phyloP scores from a whole-genome alignment of 2,888 invertebrate genomes.

The Ctenicera cuprea region DNA sequence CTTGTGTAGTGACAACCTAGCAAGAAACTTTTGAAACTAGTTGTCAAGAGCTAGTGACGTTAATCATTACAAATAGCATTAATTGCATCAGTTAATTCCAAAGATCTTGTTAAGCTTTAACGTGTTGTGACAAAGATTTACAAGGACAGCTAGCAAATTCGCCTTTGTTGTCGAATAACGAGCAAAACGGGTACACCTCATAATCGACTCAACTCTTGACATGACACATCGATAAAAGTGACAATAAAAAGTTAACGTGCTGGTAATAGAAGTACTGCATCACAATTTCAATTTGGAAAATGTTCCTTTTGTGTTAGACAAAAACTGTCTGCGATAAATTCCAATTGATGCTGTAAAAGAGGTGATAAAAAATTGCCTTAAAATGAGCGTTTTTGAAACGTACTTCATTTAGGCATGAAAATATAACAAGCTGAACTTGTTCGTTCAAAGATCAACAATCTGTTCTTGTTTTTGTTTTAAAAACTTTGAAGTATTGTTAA shows the following conservation, averaged over 20 bases:
- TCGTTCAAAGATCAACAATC: too few relatives aligned
- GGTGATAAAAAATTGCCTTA: too few relatives aligned
- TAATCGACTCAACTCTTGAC: constrained; percentile 2
- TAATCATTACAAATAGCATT: constrained; percentile 26
- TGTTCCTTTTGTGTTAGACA: too few relatives aligned
- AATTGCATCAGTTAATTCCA: constrained; percentile 4
- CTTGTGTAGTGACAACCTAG: neutral
- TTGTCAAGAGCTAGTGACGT: constrained; percentile 10
- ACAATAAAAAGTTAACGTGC: constrained; percentile 1
- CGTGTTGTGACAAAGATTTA: neutral
- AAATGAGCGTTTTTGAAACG: too few relatives aligned
- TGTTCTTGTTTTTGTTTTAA: too few relatives aligned
- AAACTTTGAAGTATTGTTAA: too few relatives aligned
- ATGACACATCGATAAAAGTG: neutral
- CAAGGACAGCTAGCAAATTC: neutral
- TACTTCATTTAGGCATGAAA: too few relatives aligned
- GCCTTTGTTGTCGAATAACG: constrained; percentile 15
- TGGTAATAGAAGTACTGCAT: too few relatives aligned
- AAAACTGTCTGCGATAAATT: too few relatives aligned
- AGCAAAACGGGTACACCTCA: constrained; percentile 1
- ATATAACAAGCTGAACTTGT: too few relatives aligned
- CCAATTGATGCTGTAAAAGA: too few relatives aligned
- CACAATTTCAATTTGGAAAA: too few relatives aligned
- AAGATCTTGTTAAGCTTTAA: constrained; percentile 6
- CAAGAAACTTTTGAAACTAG: constrained; percentile 13